Base-by-base conservation (phyloP, 2,113 vertebrate species). In the Gymnocephalus cernua region DNA sequence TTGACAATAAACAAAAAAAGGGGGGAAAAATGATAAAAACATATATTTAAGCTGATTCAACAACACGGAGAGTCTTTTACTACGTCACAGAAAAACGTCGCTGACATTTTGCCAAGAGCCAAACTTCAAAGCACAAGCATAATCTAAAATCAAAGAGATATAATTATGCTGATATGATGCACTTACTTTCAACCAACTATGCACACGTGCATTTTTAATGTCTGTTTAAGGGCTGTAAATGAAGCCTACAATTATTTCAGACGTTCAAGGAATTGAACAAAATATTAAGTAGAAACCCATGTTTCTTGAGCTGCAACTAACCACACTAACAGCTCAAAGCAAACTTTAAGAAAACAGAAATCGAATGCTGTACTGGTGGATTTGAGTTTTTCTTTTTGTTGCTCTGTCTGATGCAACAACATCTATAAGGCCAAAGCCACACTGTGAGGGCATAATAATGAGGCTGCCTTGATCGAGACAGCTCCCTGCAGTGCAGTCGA, bases 61-160 rank as follows among this genome's bases (percentile, higher is more conserved):
- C 54, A 56, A 23, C 32, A 50, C 50, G 21, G 57, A 16, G 69
- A 75, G 68, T 23, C 35, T 68, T 75, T 58, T 74, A 62, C 23
- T 47, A 4, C 47, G 57, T 19, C 44, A 74, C n/a, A 13, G 41
- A 13, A 74, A 66, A 77, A 23, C 1, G n/a, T 63, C 4, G 64
- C 53, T n/a, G 59, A 78, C 19, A 44, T 51, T 85, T 74, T 80
- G 72, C 82, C 79, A 76, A 82, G 62, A 82, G 79, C 70, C 74
- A 86, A 74, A 91, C 87, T 80, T 93, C 79, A 90, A 92, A 90
- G 89, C 75, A 72, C 25, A 38, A 64, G 53, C 76, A 57, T 47
- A 74, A 91, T 74, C 75, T 87, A 61, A 88, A 89, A 90, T 88
- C 78, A 86, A 79, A 93, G 85, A 76, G 57, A 65, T 77, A 58